Evolutionary conservation across 2,888 invertebrate genomes (phyloP).

Genomic region (Dicycla oo): DNA sequence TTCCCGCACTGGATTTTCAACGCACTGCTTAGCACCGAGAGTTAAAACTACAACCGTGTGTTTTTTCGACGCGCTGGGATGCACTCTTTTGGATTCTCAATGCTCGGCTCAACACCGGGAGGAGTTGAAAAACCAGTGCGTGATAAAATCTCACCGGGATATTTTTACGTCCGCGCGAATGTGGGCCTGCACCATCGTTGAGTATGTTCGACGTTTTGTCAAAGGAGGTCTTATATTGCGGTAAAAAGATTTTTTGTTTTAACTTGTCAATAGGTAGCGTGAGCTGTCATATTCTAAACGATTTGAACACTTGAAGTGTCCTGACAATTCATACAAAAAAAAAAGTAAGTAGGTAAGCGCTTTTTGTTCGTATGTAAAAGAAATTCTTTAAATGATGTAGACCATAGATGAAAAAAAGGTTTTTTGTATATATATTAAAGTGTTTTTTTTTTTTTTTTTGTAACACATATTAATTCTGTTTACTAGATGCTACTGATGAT

Average conservation of each 20-base stretch:
- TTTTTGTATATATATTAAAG: background rate
- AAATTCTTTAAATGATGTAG: background rate
- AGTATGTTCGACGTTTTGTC: slow-evolving; percentile 9
- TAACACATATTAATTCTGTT: background rate
- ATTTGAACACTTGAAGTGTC: slow-evolving; percentile 10
- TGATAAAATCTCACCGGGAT: background rate
- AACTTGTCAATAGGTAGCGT: slow-evolving; percentile 33
- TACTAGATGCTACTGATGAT: too few species aligned
- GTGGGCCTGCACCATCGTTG: background rate
- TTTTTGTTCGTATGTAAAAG: background rate
- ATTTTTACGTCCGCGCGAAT: background rate
- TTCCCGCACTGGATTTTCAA: background rate
- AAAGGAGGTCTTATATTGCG: background rate
- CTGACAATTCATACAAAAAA: too few species aligned
- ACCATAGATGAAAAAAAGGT: too few species aligned
- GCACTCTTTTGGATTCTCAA: background rate
- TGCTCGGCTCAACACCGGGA: background rate
- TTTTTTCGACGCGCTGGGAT: background rate
- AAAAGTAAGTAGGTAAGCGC: background rate
- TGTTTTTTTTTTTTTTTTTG: background rate
- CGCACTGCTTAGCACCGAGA: background rate
- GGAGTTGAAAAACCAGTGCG: background rate
- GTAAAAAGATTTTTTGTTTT: slow-evolving; percentile 8
- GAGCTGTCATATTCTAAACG: slow-evolving; percentile 28
- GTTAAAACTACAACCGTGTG: background rate